phyloP scores from a whole-genome alignment of 2,797 vertebrate species.

The Parambassis ranga region DNA sequence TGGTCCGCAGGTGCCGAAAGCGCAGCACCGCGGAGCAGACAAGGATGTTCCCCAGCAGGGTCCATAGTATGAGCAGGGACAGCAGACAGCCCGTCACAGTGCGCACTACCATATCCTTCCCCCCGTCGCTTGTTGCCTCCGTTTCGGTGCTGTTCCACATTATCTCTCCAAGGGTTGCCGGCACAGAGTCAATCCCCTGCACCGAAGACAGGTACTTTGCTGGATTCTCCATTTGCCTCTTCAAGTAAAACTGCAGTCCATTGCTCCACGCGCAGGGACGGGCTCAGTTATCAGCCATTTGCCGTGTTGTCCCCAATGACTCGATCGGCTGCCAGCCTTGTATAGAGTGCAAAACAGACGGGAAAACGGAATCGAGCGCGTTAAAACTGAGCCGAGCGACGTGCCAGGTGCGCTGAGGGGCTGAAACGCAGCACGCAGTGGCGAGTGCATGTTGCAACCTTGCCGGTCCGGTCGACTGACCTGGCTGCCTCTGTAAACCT shows the following conservation, averaged over 20 bases:
- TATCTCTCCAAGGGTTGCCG: conserved; percentile 64
- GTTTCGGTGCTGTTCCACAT: conserved; percentile 79
- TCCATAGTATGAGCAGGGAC: conserved; percentile 90
- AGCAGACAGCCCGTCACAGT: conserved; percentile 87
- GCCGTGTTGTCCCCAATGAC: conserved; percentile 39
- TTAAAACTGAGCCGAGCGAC: conserved; percentile 38
- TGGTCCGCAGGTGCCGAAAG: conserved; percentile 88
- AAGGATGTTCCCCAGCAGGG: conserved; percentile 90
- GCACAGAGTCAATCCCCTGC: conserved; percentile 62
- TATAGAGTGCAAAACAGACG: conserved; percentile 37
- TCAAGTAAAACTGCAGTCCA: conserved; percentile 67
- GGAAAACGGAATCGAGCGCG: conserved; percentile 16
- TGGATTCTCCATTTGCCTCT: conserved; percentile 73
- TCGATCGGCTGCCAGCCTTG: conserved; percentile 25
- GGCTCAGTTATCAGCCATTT: conserved; percentile 50
- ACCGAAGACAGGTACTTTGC: conserved; percentile 75
- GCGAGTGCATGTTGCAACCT: conserved; percentile 65
- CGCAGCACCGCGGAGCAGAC: conserved; percentile 90
- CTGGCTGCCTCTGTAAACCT: conserved; percentile 45
- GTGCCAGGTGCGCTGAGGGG: conserved; percentile 42
- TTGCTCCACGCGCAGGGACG: conserved; percentile 38
- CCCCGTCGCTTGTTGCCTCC: conserved; percentile 54
- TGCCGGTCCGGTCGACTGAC: conserved; percentile 48
- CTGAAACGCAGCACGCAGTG: conserved; percentile 44
- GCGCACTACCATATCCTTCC: conserved; percentile 69